Base-by-base conservation (phyloP, 2,888 invertebrate species). In the Sarcophaga carnaria region DNA sequence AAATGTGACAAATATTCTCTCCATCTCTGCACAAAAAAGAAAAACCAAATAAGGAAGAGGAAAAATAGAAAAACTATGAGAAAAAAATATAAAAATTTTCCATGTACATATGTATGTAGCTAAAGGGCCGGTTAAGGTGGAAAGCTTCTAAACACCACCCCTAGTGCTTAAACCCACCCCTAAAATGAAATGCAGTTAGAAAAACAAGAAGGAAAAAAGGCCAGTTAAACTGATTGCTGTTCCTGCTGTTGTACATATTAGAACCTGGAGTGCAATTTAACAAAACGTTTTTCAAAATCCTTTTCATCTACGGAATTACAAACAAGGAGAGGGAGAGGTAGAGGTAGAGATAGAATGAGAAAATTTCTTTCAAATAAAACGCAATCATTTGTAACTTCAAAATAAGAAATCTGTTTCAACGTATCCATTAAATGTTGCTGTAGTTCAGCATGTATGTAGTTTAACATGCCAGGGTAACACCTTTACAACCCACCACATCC, bases 1-100 rank as follows among this genome's bases (percentile, higher is more conserved):
- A 83, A 83, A 79, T 80, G 80, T 80, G 75, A 75, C 83, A 80
- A 80, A 84, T 64, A 17, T 54, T 66, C 45, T 22, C 47, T 37
- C 8, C 49, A 17, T 22, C 59, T 14, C 8, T 25, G 0, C 8
- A 5, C 17, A 75, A 69, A 75, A 75, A 62, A 17, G 11, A 71
- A 64, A 66, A 49, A 49, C 14, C 11, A 49, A 49, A 14, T 3
- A 49, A 54, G 5, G 17, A 14, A 54, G 17, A 54, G 17, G 17
- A 54, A 17, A 2, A 49, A 49, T 49, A 1, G 49, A 4, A 49
- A 49, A 49, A 37, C 37, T 27, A 27, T 12, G 11, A 54, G 2
- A 8, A 14, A 54, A 54, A 54, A 54, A 14, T 14, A 14, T 3
- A 49, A 3, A 37, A 37, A 37, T 37, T 8, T 8, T 37, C 37